Conservation (phyloP, 1,140 invertebrate species). For the Copidosoma floridanum region DNA sequence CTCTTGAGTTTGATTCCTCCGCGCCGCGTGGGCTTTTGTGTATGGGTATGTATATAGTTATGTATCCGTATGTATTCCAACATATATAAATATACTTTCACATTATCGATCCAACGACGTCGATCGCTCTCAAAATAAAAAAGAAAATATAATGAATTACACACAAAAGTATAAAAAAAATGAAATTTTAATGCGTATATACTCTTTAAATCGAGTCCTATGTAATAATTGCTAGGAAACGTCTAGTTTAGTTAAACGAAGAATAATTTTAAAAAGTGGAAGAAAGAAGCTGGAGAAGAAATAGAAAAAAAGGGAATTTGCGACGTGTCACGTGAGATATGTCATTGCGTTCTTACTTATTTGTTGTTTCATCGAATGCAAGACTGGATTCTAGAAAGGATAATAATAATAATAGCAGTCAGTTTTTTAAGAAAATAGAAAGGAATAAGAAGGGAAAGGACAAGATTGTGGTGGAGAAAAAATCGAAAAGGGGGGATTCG, state of each 20-base stretch:
- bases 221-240: slow-evolving; percentile 19
- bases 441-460: slow-evolving; percentile 10
- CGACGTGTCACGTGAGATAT: slow-evolving; percentile 11
- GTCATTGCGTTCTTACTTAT: slow-evolving; percentile 21
- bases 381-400: slow-evolving; percentile 16
- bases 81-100: slow-evolving; percentile 7
- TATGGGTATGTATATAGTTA: neutral
- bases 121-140: slow-evolving; percentile 11
- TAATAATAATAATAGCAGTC: slow-evolving; percentile 18
- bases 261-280: slow-evolving; percentile 3
- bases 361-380: slow-evolving; percentile 15
- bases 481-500: slow-evolving; percentile 13
- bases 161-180: too few relatives aligned
- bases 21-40: slow-evolving; percentile 12
- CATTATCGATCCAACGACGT: slow-evolving; percentile 10
- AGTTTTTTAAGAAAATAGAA: neutral
- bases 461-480: neutral
- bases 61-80: slow-evolving; percentile 1
- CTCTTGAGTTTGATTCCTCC: slow-evolving; percentile 26
- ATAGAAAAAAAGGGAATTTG: slow-evolving; percentile 12
- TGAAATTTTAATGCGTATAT: slow-evolving; percentile 16
- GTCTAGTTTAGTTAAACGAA: slow-evolving; percentile 24
- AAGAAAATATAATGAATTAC: slow-evolving; percentile 1
- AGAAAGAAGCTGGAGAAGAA: slow-evolving; percentile 1
- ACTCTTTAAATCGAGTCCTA: slow-evolving; percentile 22